Base-by-base conservation (phyloP, 1,140 invertebrate genomes). In the Octopus bimaculoides region DNA sequence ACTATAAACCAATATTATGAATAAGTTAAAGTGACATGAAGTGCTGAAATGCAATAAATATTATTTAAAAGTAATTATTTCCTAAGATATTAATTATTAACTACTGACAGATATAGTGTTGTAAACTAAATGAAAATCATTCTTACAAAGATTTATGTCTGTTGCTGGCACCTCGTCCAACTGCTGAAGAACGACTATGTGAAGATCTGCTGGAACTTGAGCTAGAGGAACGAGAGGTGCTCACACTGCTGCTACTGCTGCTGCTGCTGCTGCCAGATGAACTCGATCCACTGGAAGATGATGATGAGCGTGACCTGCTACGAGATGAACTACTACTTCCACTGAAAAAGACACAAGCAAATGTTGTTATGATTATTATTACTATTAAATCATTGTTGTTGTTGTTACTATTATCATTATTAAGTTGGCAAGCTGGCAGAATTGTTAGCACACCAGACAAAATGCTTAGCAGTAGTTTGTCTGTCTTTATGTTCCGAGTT, bases 151-250 rank as follows among this genome's bases (percentile, higher is more conserved):
- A 61, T 20, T 78, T 78, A 12, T 56, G 26, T 26, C 61, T 56
- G 17, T 6, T 61, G 61, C 77, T 78, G 77, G 77, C 54, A n/a
- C 54, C 54, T 20, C 77, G 77, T 10, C 54, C 26, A 17, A 26
- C 54, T 61, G 41, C 77, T 61, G 54, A 52, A n/a, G 54, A 26
- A 5, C 56, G 54, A 82, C 83, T 85, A 69, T 80, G 81, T 20
- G 83, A 84, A 55, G 86, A 87, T 5, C 83, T 81, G 75, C 82
- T 85, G 41, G 84, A 84, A 66, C 85, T 84, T 10, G 86, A 87
- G 75, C 86, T 86, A 14, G 83, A 82, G 17, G 85, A 87, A 10
- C 85, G 75, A 66, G 85, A 86, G 66, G 82, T 84, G 79, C 86
- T 86, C 14, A 80, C 81, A 17, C 82, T 83, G 79, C 83, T 84